These are phyloP conservation scores for Eulemur rufifrons DNA, from an alignment of 2,113 vertebrate species.

Conservation along the genomic window DNA sequence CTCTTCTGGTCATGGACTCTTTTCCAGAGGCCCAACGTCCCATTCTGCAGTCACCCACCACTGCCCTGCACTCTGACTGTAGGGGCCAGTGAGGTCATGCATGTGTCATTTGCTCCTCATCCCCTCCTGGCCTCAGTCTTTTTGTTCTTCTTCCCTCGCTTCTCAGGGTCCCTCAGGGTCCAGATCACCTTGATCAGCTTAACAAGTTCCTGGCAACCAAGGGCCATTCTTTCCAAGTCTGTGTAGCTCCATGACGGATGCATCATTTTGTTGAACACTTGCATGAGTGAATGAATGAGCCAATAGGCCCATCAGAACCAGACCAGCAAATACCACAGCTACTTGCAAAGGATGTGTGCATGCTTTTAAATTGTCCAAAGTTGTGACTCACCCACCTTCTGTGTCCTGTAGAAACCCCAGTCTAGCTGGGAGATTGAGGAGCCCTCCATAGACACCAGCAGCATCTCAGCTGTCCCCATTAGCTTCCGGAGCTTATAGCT, in stretches of 20 bases:
- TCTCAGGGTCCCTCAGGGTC: not conserved
- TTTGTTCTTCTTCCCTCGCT: not conserved
- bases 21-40: not conserved
- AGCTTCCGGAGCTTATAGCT: not conserved
- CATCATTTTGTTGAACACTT: fast-evolving
- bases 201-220: too few species aligned
- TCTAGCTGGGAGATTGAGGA: not conserved
- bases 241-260: fast-evolving
- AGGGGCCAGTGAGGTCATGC: not conserved
- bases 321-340: not conserved
- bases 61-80: not conserved
- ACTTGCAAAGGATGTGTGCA: not conserved
- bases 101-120: not conserved
- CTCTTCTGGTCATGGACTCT: not conserved
- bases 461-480: not conserved
- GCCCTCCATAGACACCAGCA: too few species aligned
- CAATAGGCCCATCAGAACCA: not conserved
- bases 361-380: not conserved
- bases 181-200: not conserved
- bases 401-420: not conserved
- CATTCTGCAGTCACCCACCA: not conserved
- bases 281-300: not conserved
- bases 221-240: not conserved
- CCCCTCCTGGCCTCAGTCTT: not conserved
- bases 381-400: not conserved